phyloP scores from a whole-genome alignment of 2,797 vertebrate species.

The Peromyscus eremicus region DNA sequence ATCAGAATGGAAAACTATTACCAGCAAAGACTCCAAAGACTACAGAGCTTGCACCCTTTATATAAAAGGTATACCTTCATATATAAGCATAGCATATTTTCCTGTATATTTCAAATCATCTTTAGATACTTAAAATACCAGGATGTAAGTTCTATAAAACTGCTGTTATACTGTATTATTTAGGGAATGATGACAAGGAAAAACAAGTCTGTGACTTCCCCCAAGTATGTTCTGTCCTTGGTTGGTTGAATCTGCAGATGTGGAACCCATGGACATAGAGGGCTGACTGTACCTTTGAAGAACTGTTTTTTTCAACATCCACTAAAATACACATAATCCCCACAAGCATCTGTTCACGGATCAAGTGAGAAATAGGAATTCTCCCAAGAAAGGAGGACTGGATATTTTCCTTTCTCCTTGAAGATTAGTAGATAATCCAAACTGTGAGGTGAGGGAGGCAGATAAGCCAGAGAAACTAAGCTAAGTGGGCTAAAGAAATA shows the following conservation, averaged over 20 bases:
- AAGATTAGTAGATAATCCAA: constrained; percentile 54
- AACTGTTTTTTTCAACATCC: background rate
- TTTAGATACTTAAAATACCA: background rate
- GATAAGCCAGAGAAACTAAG: constrained; percentile 66
- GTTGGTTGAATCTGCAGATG: background rate
- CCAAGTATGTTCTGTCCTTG: background rate
- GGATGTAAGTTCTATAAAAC: background rate
- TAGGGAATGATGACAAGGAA: constrained; percentile 18
- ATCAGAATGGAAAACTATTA: constrained; percentile 19
- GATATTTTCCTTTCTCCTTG: constrained; percentile 51
- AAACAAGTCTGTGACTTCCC: background rate
- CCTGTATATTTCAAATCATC: background rate
- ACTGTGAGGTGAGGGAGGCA: constrained; percentile 53
- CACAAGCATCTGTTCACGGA: background rate
- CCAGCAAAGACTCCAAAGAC: background rate
- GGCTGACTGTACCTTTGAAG: background rate
- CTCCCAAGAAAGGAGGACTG: constrained; percentile 20
- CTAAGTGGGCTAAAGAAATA: constrained; percentile 60
- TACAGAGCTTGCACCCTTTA: background rate
- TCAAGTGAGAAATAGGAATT: constrained; percentile 46
- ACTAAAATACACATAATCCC: background rate
- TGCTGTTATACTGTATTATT: background rate
- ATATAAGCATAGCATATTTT: background rate
- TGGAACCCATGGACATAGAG: background rate
- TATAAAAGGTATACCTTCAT: background rate